A percentile compares a stretch with the other conserved stretches of the same genome.
phyloP scores from a whole-genome alignment of 2,113 vertebrate species.

The Neomonachus schauinslandi region DNA sequence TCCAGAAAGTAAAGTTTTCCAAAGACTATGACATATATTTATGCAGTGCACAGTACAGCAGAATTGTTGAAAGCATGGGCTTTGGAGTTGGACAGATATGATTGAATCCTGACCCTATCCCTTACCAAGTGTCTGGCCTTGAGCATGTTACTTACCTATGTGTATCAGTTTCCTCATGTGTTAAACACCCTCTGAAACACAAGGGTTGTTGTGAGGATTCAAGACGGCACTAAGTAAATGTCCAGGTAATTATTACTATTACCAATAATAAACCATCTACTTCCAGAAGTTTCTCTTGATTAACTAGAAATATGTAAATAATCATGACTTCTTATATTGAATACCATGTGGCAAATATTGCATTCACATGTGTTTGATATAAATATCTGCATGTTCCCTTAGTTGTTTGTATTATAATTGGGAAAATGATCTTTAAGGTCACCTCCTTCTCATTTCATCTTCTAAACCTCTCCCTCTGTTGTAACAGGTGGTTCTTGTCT shows the following conservation, averaged over 20 bases:
- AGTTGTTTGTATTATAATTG: not conserved
- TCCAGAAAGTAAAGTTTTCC: not conserved
- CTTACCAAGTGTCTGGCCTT: not conserved
- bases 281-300: not conserved
- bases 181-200: not conserved
- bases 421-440: conserved; percentile 37
- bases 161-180: not conserved
- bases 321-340: not conserved
- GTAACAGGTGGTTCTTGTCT: conserved; percentile 87
- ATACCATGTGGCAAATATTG: not conserved
- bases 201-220: not conserved
- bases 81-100: not conserved
- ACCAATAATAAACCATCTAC: not conserved
- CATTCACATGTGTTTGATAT: not conserved
- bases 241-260: not conserved
- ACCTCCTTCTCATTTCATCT: conserved; percentile 48
- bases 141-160: not conserved
- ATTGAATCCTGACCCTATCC: not conserved
- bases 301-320: not conserved
- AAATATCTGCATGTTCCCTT: not conserved
- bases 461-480: conserved; percentile 69
- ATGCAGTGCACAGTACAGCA: too few species aligned
- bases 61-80: not conserved
- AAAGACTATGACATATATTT: not conserved
- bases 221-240: not conserved